Evolutionary conservation across 2,113 vertebrate species (phyloP).

Genomic region (Steatornis caripensis): DNA sequence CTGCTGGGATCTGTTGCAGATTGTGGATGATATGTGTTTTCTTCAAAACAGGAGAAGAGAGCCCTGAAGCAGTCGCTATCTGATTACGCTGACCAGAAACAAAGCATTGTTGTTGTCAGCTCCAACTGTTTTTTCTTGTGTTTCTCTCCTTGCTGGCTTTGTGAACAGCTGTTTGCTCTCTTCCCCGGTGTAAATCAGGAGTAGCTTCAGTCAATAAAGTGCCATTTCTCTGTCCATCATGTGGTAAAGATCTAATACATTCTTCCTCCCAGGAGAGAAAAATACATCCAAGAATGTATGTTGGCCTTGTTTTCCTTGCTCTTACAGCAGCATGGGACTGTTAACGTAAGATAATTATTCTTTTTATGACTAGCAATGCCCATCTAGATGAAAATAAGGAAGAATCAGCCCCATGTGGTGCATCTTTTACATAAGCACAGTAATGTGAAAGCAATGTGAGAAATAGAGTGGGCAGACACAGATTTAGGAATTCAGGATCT

Average conservation of each 20-base stretch:
- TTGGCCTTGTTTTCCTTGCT: background rate
- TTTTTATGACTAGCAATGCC: background rate
- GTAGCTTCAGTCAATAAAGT: background rate
- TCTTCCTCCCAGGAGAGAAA: background rate
- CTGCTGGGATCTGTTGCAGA: background rate
- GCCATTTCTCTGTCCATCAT: background rate
- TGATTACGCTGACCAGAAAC: conserved; percentile 36
- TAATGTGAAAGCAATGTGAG: background rate
- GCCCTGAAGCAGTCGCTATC: background rate
- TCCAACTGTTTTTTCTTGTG: conserved; percentile 9
- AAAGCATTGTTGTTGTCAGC: background rate
- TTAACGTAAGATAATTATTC: background rate
- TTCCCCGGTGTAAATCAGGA: conserved; percentile 14
- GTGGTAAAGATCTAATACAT: background rate
- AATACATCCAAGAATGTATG: background rate
- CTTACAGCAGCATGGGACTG: background rate
- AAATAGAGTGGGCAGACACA: background rate
- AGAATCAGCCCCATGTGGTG: background rate
- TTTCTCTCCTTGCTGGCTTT: background rate
- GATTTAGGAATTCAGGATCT: background rate
- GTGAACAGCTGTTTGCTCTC: background rate
- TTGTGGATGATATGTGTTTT: background rate
- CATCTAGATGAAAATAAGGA: background rate
- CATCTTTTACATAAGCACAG: background rate
- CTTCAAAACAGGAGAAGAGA: conserved; percentile 32